Evolutionary conservation across 2,888 invertebrate species (phyloP).

Genomic region (Megamerina dolium): DNA sequence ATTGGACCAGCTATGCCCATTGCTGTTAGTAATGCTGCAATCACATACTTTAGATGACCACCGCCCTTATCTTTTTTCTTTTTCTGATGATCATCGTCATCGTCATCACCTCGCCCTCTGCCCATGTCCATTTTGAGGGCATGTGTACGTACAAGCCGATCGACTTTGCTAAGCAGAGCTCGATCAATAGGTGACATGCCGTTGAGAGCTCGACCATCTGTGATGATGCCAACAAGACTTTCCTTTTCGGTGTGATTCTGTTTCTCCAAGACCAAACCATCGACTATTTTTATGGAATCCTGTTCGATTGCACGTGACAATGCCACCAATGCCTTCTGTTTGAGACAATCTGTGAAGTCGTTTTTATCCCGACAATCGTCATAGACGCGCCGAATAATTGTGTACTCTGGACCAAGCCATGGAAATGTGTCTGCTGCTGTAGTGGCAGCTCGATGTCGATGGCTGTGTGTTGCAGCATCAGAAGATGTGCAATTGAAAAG

Average conservation of each 20-base stretch:
- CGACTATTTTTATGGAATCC: conserved; percentile 58
- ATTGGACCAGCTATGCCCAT: conserved; percentile 65
- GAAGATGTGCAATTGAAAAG: background rate
- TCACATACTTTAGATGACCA: conserved; percentile 51
- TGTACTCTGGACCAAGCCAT: conserved; percentile 53
- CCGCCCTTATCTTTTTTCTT: conserved; percentile 49
- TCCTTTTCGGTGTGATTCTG: conserved; percentile 53
- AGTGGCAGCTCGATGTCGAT: conserved; percentile 17
- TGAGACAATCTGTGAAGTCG: conserved; percentile 57
- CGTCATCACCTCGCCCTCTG: conserved; percentile 28
- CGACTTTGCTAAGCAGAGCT: conserved; percentile 49
- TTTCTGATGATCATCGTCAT: conserved; percentile 16
- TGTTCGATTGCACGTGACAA: conserved; percentile 57
- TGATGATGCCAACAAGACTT: conserved; percentile 44
- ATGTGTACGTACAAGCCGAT: conserved; percentile 60
- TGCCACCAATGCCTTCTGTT: conserved; percentile 57
- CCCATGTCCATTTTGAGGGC: conserved; percentile 59
- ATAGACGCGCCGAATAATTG: conserved; percentile 57
- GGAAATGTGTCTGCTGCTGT: conserved; percentile 13
- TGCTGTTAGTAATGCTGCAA: conserved; percentile 59
- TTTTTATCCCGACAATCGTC: conserved; percentile 59
- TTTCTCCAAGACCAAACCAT: conserved; percentile 57
- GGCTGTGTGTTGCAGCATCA: conserved; percentile 8
- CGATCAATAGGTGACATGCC: conserved; percentile 56
- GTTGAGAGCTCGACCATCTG: conserved; percentile 56